Conservation (phyloP, 2,797 vertebrate species). For the Myotis planiceps region DNA sequence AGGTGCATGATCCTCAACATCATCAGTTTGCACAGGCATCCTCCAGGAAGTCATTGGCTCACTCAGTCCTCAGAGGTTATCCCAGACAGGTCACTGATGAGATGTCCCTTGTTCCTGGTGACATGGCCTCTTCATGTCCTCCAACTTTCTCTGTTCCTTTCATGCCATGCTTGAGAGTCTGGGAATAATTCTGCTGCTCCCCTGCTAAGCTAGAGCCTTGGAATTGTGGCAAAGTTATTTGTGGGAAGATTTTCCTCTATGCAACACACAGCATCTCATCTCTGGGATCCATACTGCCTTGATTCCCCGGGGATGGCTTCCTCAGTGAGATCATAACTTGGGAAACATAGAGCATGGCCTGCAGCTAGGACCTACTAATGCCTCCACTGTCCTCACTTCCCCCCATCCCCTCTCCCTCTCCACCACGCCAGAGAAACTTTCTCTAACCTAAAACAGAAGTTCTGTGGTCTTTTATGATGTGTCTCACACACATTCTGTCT, state of each 20-base stretch:
- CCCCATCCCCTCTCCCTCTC: background rate
- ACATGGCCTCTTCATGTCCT: background rate
- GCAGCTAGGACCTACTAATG: background rate
- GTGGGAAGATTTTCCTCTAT: background rate
- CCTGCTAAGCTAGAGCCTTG: background rate
- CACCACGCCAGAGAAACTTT: conserved; percentile 27
- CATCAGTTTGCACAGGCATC: background rate
- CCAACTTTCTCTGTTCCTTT: background rate
- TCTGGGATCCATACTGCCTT: background rate
- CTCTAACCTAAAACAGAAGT: conserved; percentile 58
- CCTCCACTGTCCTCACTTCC: background rate
- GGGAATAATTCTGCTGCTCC: background rate
- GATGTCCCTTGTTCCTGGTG: background rate
- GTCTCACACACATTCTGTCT: conserved; percentile 36
- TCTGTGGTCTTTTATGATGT: conserved; percentile 10
- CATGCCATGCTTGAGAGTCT: background rate
- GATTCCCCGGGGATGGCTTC: background rate
- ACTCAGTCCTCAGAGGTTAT: background rate
- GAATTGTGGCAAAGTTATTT: background rate
- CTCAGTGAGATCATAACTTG: background rate
- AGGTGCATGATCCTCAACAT: fast-evolving
- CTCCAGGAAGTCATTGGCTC: background rate
- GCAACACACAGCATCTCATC: background rate
- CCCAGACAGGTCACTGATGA: background rate
- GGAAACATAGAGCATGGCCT: background rate